A percentile compares a stretch with the other conserved stretches of the same genome.
These are phyloP conservation scores for Muschampia plurimacula DNA, from an alignment of 2,888 invertebrate species.

Conservation along the genomic window DNA sequence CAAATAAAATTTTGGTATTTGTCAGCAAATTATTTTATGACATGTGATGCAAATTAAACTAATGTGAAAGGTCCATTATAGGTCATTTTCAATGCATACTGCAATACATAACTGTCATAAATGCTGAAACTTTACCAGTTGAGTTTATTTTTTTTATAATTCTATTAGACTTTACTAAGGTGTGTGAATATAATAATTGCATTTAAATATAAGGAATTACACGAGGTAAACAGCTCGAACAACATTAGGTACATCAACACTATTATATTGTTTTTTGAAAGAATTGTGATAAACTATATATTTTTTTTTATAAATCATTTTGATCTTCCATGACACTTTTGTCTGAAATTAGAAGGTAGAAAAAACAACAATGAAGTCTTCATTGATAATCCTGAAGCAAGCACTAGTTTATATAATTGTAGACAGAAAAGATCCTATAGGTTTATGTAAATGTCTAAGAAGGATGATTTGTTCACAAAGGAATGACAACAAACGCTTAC, in stretches of 20 bases:
- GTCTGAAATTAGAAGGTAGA: background rate
- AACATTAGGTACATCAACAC: too few relatives aligned
- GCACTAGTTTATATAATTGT: background rate
- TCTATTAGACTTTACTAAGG: background rate
- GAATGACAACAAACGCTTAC: slow-evolving; percentile 24
- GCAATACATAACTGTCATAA: too few relatives aligned
- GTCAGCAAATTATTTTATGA: too few relatives aligned
- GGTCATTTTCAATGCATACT: too few relatives aligned
- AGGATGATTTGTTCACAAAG: slow-evolving; percentile 27
- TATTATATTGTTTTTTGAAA: background rate
- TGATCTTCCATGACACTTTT: background rate
- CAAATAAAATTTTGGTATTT: too few relatives aligned
- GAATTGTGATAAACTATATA: background rate
- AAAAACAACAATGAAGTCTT: background rate
- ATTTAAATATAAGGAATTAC: too few relatives aligned
- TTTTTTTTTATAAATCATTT: background rate
- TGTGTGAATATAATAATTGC: too few relatives aligned
- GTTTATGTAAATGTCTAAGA: slow-evolving; percentile 18
- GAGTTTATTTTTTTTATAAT: too few relatives aligned
- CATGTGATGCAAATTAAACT: too few relatives aligned
- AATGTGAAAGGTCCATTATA: too few relatives aligned
- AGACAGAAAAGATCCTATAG: slow-evolving; percentile 3
- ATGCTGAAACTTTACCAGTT: background rate
- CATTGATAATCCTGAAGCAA: background rate
- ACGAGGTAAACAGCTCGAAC: too few relatives aligned